Base-by-base conservation (phyloP, 2,113 vertebrate species). In the Pampusana beccarii region DNA sequence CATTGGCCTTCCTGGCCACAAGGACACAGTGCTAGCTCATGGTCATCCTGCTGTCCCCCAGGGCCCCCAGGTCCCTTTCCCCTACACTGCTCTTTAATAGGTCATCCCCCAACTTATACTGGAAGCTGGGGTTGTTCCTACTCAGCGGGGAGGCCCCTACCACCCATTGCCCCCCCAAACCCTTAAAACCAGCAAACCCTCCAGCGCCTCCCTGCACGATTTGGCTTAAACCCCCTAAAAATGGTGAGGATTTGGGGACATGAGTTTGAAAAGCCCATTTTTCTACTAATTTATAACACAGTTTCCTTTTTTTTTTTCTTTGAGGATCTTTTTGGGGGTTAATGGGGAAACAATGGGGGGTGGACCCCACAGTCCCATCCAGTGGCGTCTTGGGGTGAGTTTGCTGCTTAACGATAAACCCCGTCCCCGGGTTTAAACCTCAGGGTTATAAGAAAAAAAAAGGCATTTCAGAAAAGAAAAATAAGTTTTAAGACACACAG, bases 291-390 rank as follows among this genome's bases (percentile, higher is more conserved):
- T 67, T 78, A 44, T 72, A 87, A 79, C 34, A 21, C 3, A 4
- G 21, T 3, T 44, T 44, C 42, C 42, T 42, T 16, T 44, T 44
- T 44, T 44, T 17, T 17, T 44, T 42, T 44, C 7, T 17, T 44
- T 42, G 23, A 67, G 87, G 78, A 51, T 10, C 29, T 16, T 60
- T 33, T 60, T 17, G 34, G 18, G 38, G 25, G 25, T 9, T 80
- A 70, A 67, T 23, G 23, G 24, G 38, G 40, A 26, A 29, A 44
- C 65, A 33, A 66, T 10, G 5, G 7, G 11, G 33, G 33, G 9
- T 10, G 6, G 34, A 10, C 16, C 40, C 9, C 0, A 2, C 3
- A 3, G 9, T 10, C 15, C 8, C 48, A 48, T 13, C 50, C 50
- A 13, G 11, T 24, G 13, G 23, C 50, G 0, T 67, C 48, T 48